These are phyloP conservation scores for Cosmorhoe ocellata DNA, from an alignment of 2,888 invertebrate genomes.

Conservation along the genomic window DNA sequence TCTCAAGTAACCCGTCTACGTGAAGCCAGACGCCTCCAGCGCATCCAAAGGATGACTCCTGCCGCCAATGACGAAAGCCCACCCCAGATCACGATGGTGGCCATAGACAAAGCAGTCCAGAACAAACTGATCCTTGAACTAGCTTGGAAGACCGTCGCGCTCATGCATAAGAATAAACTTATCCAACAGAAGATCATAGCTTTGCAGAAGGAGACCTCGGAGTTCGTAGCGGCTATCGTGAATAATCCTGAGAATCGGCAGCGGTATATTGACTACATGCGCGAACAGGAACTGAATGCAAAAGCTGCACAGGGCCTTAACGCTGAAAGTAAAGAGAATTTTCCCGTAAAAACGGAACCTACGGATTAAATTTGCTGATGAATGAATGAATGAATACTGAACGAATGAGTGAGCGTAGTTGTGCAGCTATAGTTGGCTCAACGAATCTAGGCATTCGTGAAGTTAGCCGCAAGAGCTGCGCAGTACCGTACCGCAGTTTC, in stretches of 20 bases:
- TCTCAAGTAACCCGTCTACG: conserved; percentile 60
- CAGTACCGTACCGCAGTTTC: too few relatives aligned
- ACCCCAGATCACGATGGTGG: conserved; percentile 35
- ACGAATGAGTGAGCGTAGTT: conserved; percentile 25
- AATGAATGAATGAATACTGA: conserved; percentile 31
- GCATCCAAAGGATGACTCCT: conserved; percentile 51
- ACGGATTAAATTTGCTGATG: conserved; percentile 31
- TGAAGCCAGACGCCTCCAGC: conserved; percentile 64
- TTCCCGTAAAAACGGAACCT: conserved; percentile 51
- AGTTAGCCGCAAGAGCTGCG: too few relatives aligned
- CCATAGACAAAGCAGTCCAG: conserved; percentile 56
- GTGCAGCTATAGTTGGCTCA: too few relatives aligned
- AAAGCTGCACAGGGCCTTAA: conserved; percentile 14
- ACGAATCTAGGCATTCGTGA: too few relatives aligned
- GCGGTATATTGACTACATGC: conserved; percentile 58
- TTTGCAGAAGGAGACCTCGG: conserved; percentile 84
- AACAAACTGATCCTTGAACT: conserved; percentile 82
- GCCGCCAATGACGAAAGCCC: conserved; percentile 38
- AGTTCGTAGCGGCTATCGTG: conserved; percentile 83
- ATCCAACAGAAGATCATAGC: conserved; percentile 84
- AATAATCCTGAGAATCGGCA: conserved; percentile 74
- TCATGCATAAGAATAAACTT: conserved; percentile 84
- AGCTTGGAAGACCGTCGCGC: conserved; percentile 84
- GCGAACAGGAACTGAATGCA: conserved; percentile 4
- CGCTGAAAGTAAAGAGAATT: conserved; percentile 37